Base-by-base conservation (phyloP, 2,888 invertebrate genomes). In the Sylvicola fuscatus region DNA sequence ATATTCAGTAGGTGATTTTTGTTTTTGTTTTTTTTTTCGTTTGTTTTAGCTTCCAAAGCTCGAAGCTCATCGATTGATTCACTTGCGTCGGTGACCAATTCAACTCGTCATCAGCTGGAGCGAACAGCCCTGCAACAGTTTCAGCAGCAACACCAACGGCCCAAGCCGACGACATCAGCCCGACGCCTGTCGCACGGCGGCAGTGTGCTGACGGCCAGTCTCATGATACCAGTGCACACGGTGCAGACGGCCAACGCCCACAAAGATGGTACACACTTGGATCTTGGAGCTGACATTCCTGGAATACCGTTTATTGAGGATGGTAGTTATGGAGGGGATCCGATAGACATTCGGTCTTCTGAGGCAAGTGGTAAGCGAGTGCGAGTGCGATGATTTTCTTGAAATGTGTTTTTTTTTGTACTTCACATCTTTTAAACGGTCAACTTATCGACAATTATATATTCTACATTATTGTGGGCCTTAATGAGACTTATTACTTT, bases 131-230 rank as follows among this genome's bases (percentile, higher is more conserved):
- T 35, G 14, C 37, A 37, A 17, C 39, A 39, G 34, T 37, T 37
- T 33, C 35, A 38, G 17, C 36, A 38, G 26, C 38, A 38, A 32
- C 38, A 37, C 28, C 37, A 41, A n/a, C 37, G 33, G 14, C 37
- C n/a, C 30, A 4, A 30, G 14, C 32, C 13, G 14, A 13, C 4
- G n/a, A 11, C 29, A 29, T 5, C 29, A 29, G 13, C 29, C 30
- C 40, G 77, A 51, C 62, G 65, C 50, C 68, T 57, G 12, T 38
- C 48, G 32, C 41, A 68, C 49, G 65, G 68, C 49, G 58, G 58
- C 45, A 70, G 70, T 43, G 70, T 79, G 37, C 77, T 84, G 46
- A 81, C 79, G 1, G 84, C 82, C 1, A 81, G 79, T 42, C 65
- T 84, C 27, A 80, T 79, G 49, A 80, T 84, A 60, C 80, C 82